Evolutionary conservation across 2,888 invertebrate genomes (phyloP).

Genomic region (Dryococelus australis): DNA sequence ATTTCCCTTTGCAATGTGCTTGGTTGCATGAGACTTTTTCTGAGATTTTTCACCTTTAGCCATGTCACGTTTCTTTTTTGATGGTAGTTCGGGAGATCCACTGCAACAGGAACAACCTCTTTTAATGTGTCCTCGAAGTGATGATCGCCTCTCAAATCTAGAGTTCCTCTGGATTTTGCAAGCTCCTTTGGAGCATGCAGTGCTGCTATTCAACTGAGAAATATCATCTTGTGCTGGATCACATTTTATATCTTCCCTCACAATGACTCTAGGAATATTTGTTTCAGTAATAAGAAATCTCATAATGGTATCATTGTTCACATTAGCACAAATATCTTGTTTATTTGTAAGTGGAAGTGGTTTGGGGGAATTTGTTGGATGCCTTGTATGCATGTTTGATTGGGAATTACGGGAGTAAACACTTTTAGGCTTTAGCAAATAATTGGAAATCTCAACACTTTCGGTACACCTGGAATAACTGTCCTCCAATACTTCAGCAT

Average conservation of each 20-base stretch:
- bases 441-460: neutral
- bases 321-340: slow-evolving; percentile 13
- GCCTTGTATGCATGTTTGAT: neutral
- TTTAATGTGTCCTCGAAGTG: slow-evolving; percentile 67
- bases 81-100: slow-evolving; percentile 64
- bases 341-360: neutral
- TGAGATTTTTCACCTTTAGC: slow-evolving; percentile 36
- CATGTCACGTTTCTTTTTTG: slow-evolving; percentile 56
- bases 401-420: neutral
- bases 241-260: slow-evolving; percentile 13
- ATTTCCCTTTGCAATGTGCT: slow-evolving; percentile 35
- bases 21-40: slow-evolving; percentile 36
- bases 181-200: slow-evolving; percentile 23
- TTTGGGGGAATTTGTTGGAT: neutral
- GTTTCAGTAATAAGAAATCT: slow-evolving; percentile 24
- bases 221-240: neutral
- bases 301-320: slow-evolving; percentile 10
- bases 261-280: neutral
- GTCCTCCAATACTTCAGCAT: neutral
- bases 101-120: slow-evolving; percentile 70
- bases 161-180: slow-evolving; percentile 35
- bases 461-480: neutral
- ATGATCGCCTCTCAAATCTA: slow-evolving; percentile 56
- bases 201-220: slow-evolving; percentile 34
- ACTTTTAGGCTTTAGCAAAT: neutral